Percentiles rank a stretch among this genome's conserved stretches.
Evolutionary conservation across 2,888 invertebrate genomes (phyloP).

Genomic region (Callyntrura guangdongensis): DNA sequence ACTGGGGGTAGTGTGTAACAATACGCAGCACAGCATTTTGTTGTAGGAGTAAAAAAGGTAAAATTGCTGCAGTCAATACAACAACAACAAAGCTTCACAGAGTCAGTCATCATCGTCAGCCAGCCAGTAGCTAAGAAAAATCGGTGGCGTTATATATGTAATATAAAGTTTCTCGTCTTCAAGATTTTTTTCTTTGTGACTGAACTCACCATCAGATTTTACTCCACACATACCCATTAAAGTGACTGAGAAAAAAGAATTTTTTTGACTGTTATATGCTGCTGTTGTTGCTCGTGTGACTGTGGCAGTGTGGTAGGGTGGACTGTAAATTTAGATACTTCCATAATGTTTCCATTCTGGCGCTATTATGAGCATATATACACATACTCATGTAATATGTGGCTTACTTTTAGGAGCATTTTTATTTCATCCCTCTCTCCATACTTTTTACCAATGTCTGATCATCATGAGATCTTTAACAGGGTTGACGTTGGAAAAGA

Average conservation of each 20-base stretch:
- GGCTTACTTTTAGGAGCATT: constrained; percentile 12
- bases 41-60: constrained; percentile 69
- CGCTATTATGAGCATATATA: not conserved
- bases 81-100: constrained; percentile 3
- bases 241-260: constrained; percentile 15
- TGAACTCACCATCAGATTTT: constrained; percentile 38
- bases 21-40: constrained; percentile 4
- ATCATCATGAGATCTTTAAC: constrained; percentile 11
- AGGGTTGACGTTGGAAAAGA: constrained; percentile 26
- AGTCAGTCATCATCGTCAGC: constrained; percentile 28
- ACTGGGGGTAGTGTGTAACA: constrained; percentile 44
- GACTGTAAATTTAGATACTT: not conserved
- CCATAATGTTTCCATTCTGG: too few species aligned
- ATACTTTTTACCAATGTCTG: not conserved
- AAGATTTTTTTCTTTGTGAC: constrained; percentile 49
- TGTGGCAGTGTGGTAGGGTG: not conserved
- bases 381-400: not conserved
- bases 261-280: constrained; percentile 10
- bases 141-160: constrained; percentile 1
- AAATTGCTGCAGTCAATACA: constrained; percentile 29
- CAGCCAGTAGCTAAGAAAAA: constrained; percentile 51
- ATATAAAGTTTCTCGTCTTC: constrained; percentile 44
- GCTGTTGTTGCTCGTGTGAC: not conserved
- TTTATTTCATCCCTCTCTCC: constrained; percentile 39
- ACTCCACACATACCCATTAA: constrained; percentile 35